Evolutionary conservation across 2,797 vertebrate genomes (phyloP).

Genomic region (Hoplostethus mediterraneus): DNA sequence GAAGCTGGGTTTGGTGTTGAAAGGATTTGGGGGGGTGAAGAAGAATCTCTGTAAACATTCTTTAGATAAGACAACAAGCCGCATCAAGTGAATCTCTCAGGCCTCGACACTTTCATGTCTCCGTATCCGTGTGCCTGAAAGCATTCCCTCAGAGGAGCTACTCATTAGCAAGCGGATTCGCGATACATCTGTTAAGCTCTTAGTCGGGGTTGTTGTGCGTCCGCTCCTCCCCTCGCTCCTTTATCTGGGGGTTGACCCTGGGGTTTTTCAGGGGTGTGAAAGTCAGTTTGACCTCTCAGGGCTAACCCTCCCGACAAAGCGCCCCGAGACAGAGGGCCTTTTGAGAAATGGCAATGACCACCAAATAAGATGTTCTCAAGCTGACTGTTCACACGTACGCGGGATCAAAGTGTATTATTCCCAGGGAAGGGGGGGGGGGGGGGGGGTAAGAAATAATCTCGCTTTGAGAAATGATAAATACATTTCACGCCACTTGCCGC

Average conservation of each 20-base stretch:
- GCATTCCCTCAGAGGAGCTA: conserved; percentile 5
- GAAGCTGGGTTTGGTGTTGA: conserved; percentile 62
- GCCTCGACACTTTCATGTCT: conserved; percentile 42
- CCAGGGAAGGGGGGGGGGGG: not conserved
- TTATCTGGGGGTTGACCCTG: conserved; percentile 76
- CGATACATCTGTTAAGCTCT: conserved; percentile 67
- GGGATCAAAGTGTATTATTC: conserved; percentile 44
- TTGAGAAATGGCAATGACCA: conserved; percentile 50
- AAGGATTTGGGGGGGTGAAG: conserved; percentile 44
- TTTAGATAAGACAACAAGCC: conserved; percentile 67
- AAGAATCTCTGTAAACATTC: conserved; percentile 41
- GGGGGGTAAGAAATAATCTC: not conserved
- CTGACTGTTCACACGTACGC: conserved; percentile 1
- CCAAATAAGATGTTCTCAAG: conserved; percentile 46
- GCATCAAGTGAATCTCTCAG: conserved; percentile 31
- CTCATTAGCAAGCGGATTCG: conserved; percentile 68
- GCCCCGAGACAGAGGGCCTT: conserved; percentile 44
- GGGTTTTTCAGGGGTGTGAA: conserved; percentile 62
- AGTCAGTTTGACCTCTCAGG: conserved; percentile 74
- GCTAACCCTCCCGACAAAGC: conserved; percentile 64
- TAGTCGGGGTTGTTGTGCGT: conserved; percentile 53
- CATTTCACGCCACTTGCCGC: not conserved
- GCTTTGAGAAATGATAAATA: not conserved
- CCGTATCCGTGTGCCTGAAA: conserved; percentile 25
- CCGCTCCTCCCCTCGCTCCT: conserved; percentile 48